Conservation (phyloP, 2,113 vertebrate species). For the Halichoeres trimaculatus region DNA sequence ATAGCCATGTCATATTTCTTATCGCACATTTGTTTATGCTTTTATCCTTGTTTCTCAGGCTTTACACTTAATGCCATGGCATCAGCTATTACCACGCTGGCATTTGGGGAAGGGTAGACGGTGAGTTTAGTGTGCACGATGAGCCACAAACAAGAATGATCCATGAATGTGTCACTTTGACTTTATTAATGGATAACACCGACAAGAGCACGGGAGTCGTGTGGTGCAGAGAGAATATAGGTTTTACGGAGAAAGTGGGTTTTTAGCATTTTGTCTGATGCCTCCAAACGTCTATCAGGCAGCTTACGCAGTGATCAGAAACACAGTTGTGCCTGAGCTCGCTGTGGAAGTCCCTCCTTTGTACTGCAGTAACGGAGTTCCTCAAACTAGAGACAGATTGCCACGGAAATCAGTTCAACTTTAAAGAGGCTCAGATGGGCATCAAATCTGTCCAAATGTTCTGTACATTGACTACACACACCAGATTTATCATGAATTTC, state of each 20-base stretch:
- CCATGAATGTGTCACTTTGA: slow-evolving; percentile 56
- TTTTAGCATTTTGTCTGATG: slow-evolving; percentile 19
- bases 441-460: slow-evolving; percentile 78
- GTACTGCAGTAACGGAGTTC: slow-evolving; percentile 38
- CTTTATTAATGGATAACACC: slow-evolving; percentile 47
- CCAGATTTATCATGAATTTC: slow-evolving; percentile 78
- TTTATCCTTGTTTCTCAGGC: slow-evolving; percentile 84
- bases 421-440: slow-evolving; percentile 78
- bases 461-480: slow-evolving; percentile 76
- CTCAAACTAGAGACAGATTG: slow-evolving; percentile 75
- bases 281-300: slow-evolving; percentile 31
- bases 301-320: slow-evolving; percentile 15
- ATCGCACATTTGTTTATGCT: slow-evolving; percentile 86
- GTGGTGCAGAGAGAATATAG: slow-evolving; percentile 5
- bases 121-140: slow-evolving; percentile 27
- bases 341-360: slow-evolving; percentile 52
- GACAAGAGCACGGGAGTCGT: slow-evolving; percentile 5
- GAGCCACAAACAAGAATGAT: slow-evolving; percentile 58
- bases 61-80: slow-evolving; percentile 74
- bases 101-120: slow-evolving; percentile 45
- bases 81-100: slow-evolving; percentile 67
- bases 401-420: slow-evolving; percentile 72
- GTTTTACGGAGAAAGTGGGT: background rate
- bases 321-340: slow-evolving; percentile 46
- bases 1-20: slow-evolving; percentile 87